A percentile compares a stretch with the other conserved stretches of the same genome.
phyloP scores from a whole-genome alignment of 1,140 invertebrate genomes.

The Ctenoplectra terminalis region DNA sequence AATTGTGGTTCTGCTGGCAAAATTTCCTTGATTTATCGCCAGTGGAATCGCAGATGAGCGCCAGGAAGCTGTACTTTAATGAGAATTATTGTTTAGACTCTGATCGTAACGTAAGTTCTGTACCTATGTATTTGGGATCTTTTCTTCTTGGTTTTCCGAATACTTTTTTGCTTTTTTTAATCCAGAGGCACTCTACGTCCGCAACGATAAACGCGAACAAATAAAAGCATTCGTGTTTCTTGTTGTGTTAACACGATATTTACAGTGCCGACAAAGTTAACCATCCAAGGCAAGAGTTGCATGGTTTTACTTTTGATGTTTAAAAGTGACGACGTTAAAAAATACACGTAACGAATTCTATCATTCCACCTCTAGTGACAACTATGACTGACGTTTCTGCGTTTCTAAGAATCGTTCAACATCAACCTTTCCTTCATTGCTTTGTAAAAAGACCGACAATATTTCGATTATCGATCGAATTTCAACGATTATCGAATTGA shows the following conservation, averaged over 20 bases:
- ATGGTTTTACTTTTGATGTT: slow-evolving; percentile 22
- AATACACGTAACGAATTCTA: background rate
- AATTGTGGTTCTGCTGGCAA: background rate
- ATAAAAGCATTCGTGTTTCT: background rate
- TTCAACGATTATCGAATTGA: background rate
- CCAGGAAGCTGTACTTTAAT: background rate
- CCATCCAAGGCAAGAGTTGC: background rate
- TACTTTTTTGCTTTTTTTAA: background rate
- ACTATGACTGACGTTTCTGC: slow-evolving; percentile 36
- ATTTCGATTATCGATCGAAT: background rate
- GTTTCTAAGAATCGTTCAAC: background rate
- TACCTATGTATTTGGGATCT: background rate
- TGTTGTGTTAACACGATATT: background rate
- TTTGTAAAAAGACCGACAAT: background rate
- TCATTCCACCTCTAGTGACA: slow-evolving; percentile 9
- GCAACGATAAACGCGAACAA: background rate
- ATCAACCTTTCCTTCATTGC: background rate
- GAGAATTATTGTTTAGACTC: background rate
- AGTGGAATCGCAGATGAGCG: background rate
- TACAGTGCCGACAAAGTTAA: background rate
- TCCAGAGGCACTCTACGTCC: background rate
- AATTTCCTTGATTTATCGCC: slow-evolving; percentile 33
- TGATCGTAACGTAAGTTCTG: background rate
- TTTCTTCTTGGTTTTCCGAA: background rate
- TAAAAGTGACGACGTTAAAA: slow-evolving; percentile 10